Evolutionary conservation across 1,140 invertebrate species (phyloP).

Genomic region (Cecropterus lyciades): DNA sequence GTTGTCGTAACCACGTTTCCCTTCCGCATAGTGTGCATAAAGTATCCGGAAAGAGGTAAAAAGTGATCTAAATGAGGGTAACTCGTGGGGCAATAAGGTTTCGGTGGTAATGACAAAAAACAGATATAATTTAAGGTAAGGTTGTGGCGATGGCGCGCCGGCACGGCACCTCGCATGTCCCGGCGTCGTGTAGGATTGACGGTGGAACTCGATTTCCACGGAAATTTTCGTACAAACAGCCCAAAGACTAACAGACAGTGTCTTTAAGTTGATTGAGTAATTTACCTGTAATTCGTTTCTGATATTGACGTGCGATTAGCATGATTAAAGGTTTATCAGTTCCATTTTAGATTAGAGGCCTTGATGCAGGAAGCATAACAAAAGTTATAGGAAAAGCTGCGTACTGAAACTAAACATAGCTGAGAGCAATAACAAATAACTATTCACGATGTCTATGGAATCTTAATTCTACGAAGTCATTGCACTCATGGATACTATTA

Average conservation of each 20-base stretch:
- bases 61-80: slow-evolving; percentile 9
- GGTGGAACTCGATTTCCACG: not conserved
- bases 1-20: not conserved
- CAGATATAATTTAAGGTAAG: slow-evolving; percentile 18
- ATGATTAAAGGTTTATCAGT: too few relatives aligned
- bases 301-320: too few relatives aligned
- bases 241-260: not conserved
- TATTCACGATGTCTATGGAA: too few relatives aligned
- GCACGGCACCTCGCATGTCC: slow-evolving; percentile 14
- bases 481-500: too few relatives aligned
- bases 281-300: not conserved
- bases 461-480: too few relatives aligned
- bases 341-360: too few relatives aligned
- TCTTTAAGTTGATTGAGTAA: not conserved
- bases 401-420: too few relatives aligned
- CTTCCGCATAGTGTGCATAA: not conserved
- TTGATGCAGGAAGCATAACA: too few relatives aligned
- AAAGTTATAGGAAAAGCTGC: too few relatives aligned
- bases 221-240: slow-evolving; percentile 9
- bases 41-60: not conserved
- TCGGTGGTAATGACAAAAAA: slow-evolving; percentile 28
- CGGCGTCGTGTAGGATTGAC: not conserved
- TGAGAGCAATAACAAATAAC: too few relatives aligned
- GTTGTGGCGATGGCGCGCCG: not conserved
- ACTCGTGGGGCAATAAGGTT: slow-evolving; percentile 8